Conservation (phyloP, 1,140 invertebrate species). For the Colletes latitarsis region DNA sequence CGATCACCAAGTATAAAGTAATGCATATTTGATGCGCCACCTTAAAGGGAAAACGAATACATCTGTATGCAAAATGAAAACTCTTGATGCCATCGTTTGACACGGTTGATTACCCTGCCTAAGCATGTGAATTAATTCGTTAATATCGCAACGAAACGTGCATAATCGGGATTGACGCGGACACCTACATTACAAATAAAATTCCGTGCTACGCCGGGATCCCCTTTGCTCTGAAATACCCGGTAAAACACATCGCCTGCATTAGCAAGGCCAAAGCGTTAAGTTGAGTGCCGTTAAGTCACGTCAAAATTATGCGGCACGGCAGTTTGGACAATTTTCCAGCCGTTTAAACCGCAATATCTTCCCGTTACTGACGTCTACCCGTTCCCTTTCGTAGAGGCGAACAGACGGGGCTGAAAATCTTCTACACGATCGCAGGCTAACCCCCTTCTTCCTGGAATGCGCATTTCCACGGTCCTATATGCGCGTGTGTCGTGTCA, state of each 20-base stretch:
- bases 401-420: constrained; percentile 26
- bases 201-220: neutral
- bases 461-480: neutral
- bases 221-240: neutral
- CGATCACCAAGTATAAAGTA: no score
- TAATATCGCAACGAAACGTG: constrained; percentile 43
- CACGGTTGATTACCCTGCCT: constrained; percentile 13
- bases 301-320: constrained; percentile 68
- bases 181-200: constrained; percentile 7
- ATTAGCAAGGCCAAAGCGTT: constrained; percentile 49
- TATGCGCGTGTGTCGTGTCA: constrained; percentile 57
- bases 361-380: constrained; percentile 44
- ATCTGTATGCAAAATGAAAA: neutral
- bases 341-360: constrained; percentile 73
- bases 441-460: neutral
- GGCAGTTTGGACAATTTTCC: constrained; percentile 78
- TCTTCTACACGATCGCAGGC: constrained; percentile 35
- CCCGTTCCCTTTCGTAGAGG: neutral
- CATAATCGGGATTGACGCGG: neutral
- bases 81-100: neutral
- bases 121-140: constrained; percentile 36
- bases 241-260: constrained; percentile 39
- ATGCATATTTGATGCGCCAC: no score
- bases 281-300: constrained; percentile 62
- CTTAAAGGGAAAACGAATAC: neutral